These are phyloP conservation scores for Onthophagus sagittarius DNA, from an alignment of 2,888 invertebrate genomes.

Conservation along the genomic window DNA sequence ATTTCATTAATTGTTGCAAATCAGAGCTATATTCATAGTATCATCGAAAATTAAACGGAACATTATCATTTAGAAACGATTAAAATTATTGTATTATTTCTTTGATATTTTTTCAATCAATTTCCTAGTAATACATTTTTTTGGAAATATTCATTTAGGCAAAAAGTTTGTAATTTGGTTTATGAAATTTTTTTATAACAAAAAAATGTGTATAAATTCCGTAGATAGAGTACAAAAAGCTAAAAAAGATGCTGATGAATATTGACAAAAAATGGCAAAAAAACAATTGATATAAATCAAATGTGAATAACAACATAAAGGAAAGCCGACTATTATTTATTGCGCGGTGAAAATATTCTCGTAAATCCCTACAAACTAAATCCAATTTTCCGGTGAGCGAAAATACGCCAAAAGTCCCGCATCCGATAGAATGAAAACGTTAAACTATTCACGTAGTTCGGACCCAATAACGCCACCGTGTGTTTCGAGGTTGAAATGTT, in stretches of 20 bases:
- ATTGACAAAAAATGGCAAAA: not conserved
- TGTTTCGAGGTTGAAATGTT: not conserved
- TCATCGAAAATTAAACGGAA: no score
- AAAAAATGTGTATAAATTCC: not conserved
- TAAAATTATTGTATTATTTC: no score
- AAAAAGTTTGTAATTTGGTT: no score
- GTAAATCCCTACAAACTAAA: not conserved
- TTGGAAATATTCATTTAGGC: no score
- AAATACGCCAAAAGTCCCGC: not conserved
- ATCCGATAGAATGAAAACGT: not conserved
- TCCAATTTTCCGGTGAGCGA: not conserved
- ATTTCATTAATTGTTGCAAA: no score
- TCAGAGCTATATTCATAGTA: no score
- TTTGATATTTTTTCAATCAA: no score
- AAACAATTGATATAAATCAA: not conserved
- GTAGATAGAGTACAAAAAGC: not conserved
- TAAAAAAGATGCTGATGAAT: not conserved
- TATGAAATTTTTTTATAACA: no score
- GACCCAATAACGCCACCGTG: not conserved
- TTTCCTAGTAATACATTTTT: no score
- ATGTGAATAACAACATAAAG: not conserved
- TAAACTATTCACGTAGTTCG: not conserved
- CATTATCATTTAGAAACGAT: no score
- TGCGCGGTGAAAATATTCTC: not conserved
- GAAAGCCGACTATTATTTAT: not conserved